Conservation (phyloP, 2,797 vertebrate species). For the Oreonectes daqikongensis region DNA sequence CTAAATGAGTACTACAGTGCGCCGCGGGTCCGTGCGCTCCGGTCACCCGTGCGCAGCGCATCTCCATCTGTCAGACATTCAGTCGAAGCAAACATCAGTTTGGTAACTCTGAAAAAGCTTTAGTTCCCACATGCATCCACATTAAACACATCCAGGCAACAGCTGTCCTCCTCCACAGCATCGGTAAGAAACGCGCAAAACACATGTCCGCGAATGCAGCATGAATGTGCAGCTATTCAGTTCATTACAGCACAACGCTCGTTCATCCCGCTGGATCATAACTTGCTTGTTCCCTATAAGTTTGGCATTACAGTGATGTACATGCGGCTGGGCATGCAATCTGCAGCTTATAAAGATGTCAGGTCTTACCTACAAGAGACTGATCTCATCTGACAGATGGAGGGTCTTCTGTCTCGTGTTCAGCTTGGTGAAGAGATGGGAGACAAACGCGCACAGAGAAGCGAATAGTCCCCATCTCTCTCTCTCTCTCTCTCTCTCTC, state of each 20-base stretch:
- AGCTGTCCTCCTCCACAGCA: conserved; percentile 15
- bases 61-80: conserved; percentile 25
- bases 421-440: conserved; percentile 21
- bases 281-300: conserved; percentile 12
- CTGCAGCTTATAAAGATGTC: neutral
- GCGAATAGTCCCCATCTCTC: neutral
- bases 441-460: conserved; percentile 19
- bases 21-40: conserved; percentile 23
- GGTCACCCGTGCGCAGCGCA: conserved; percentile 28
- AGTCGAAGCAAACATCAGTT: neutral
- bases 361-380: conserved; percentile 29
- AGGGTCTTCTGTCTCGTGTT: conserved; percentile 27
- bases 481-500: neutral
- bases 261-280: neutral
- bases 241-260: neutral
- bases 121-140: neutral
- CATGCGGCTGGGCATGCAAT: neutral
- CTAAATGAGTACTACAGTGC: neutral
- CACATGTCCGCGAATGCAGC: conserved; percentile 5
- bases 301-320: neutral
- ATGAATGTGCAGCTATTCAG: neutral
- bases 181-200: neutral
- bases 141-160: conserved; percentile 14
- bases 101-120: neutral
- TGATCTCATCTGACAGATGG: conserved; percentile 19